These are phyloP conservation scores for Andrena minutula DNA, from an alignment of 2,888 invertebrate genomes.

Conservation along the genomic window DNA sequence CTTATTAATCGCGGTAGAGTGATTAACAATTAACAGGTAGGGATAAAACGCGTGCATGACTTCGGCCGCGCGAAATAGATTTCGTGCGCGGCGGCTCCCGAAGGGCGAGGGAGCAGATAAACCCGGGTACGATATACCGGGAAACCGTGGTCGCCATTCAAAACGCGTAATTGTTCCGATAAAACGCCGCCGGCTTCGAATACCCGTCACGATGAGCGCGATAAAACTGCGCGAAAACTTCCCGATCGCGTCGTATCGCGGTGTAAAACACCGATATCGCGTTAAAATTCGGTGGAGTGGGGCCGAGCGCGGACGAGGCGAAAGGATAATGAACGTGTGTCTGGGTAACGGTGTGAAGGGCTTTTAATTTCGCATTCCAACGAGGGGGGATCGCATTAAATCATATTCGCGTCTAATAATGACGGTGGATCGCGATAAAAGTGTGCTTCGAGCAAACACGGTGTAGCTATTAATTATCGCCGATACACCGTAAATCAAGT, in stretches of 20 bases:
- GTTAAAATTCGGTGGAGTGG: not conserved
- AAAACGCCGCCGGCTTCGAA: conserved; percentile 13
- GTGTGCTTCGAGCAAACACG: conserved; percentile 36
- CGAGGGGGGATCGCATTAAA: conserved; percentile 18
- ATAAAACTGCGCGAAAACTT: conserved; percentile 29
- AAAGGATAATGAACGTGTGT: conserved; percentile 13
- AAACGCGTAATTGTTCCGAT: conserved; percentile 32
- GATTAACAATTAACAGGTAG: conserved; percentile 70
- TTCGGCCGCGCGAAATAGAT: conserved; percentile 25
- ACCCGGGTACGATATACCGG: conserved; percentile 6
- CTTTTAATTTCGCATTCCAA: conserved; percentile 23
- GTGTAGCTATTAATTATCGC: conserved; percentile 43
- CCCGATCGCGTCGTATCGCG: not conserved
- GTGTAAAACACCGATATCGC: not conserved
- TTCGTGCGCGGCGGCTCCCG: conserved; percentile 1
- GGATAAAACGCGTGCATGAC: conserved; percentile 29
- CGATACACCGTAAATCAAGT: conserved; percentile 32
- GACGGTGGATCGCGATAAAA: conserved; percentile 45
- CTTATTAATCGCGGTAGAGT: conserved; percentile 67
- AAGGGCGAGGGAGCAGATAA: conserved; percentile 27
- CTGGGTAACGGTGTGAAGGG: conserved; percentile 1
- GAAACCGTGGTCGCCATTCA: conserved; percentile 25
- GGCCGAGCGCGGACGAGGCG: conserved; percentile 12
- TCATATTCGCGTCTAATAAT: conserved; percentile 29
- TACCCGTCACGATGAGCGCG: not conserved